These are phyloP conservation scores for Acanthurus leucopareius DNA, from an alignment of 2,797 vertebrate species.

Conservation along the genomic window DNA sequence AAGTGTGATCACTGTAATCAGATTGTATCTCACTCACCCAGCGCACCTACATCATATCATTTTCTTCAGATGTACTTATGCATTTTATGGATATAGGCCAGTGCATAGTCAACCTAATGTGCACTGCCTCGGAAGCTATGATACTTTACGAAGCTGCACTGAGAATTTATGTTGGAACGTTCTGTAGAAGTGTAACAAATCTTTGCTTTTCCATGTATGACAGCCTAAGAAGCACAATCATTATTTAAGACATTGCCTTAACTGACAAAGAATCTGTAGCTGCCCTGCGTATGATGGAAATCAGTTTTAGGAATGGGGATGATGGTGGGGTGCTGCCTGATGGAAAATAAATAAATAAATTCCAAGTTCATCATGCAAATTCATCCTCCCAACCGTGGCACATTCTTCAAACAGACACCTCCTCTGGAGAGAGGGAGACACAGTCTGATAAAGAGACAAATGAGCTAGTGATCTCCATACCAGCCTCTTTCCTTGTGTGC, in stretches of 20 bases:
- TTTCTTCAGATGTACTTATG: conserved; percentile 52
- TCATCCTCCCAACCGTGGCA: conserved; percentile 90
- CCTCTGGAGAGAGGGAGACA: conserved; percentile 88
- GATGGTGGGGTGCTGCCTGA: conserved; percentile 70
- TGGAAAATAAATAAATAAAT: conserved; percentile 85
- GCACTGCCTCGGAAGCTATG: conserved; percentile 44
- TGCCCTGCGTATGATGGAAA: conserved; percentile 75
- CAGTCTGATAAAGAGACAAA: conserved; percentile 93
- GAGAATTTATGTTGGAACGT: conserved; percentile 68
- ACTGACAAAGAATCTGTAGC: conserved; percentile 71
- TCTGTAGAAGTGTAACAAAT: conserved; percentile 70
- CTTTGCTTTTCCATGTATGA: conserved; percentile 73
- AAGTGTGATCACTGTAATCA: conserved; percentile 67
- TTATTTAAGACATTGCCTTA: conserved; percentile 77
- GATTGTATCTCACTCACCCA: conserved; percentile 65
- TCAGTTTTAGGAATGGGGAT: conserved; percentile 67
- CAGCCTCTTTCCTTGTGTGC: conserved; percentile 81
- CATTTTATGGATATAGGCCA: conserved; percentile 64
- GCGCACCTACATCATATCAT: conserved; percentile 37
- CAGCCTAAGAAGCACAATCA: conserved; percentile 75
- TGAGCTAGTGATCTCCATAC: conserved; percentile 89
- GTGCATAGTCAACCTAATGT: conserved; percentile 50
- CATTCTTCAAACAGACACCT: conserved; percentile 98
- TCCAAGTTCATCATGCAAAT: conserved; percentile 94
- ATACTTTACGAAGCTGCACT: conserved; percentile 43